Evolutionary conservation across 2,113 vertebrate species (phyloP).

Genomic region (Benitochromis conjunctus): DNA sequence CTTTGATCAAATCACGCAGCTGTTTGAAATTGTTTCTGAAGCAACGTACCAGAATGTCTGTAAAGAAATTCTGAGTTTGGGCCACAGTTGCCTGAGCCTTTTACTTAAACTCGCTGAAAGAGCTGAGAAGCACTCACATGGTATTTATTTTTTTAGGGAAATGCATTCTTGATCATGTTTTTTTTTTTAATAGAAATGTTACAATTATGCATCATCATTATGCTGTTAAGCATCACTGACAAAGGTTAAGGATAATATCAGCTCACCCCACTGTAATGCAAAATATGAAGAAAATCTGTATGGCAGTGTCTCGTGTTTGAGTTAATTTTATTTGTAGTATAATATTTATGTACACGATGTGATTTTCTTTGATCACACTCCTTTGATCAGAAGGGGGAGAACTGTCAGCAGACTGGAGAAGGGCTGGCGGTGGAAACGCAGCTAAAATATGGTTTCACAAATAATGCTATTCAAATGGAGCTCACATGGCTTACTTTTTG

Average conservation of each 20-base stretch:
- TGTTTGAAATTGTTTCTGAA: constrained; percentile 21
- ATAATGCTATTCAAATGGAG: not conserved
- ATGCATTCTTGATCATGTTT: not conserved
- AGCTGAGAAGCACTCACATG: not conserved
- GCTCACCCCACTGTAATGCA: not conserved
- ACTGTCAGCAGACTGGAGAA: not conserved
- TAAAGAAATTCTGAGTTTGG: constrained; percentile 7
- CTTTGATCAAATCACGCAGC: constrained; percentile 43
- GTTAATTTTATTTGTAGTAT: not conserved
- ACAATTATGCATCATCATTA: not conserved
- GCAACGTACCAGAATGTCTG: not conserved
- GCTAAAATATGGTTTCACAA: not conserved
- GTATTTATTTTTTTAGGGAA: not conserved
- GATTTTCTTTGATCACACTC: constrained; percentile 45
- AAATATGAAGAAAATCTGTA: not conserved
- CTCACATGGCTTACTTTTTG: not conserved
- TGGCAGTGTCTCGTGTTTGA: not conserved
- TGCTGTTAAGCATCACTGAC: not conserved
- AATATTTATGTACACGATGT: constrained; percentile 21
- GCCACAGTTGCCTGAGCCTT: not conserved
- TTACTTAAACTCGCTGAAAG: not conserved
- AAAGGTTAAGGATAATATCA: not conserved
- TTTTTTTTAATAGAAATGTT: not conserved
- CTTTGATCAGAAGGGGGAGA: constrained; percentile 18
- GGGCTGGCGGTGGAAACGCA: not conserved